Evolutionary conservation across 1,140 invertebrate species (phyloP), one percentile per base, ranked within the genome.

Genomic region (Grapholita molesta): DNA sequence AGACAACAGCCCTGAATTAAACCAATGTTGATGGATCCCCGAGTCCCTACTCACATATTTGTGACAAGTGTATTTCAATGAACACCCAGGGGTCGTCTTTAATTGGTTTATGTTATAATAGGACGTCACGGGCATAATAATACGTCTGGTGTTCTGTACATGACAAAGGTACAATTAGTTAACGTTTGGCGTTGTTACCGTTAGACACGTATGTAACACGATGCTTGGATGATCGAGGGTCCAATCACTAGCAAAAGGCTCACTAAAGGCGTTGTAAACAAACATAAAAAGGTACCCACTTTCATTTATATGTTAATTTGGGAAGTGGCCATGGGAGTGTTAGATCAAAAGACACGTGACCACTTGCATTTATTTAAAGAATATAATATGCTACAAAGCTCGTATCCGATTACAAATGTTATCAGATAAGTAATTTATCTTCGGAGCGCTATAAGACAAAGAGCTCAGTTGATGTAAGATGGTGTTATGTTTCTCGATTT

Each of bases 61-160:
- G 55, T 61, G 55, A 61, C 55, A 61, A 61, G 55, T 61, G 55
- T 61, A 61, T 61, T 61, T 61, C 55, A 61, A 61, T 61, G 55
- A 28, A 61, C 24, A 32, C 30, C 55, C 28, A 61, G 28, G 55
- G 55, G 55, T 61, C 55, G 55, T 15, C 55, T 61, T 30, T 28
- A 61, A 61, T 61, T 61, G 55, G 55, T 61, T 30, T n/a, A 15
- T 32, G 55, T 28, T 25, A 28, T 61, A 61, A 61, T 61, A 32
- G 55, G 55, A 61, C 55, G 55, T 61, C 55, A 61, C 24, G 25
- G 55, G 55, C 23, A 61, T 61, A 61, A 61, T 61, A 61, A 61
- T 61, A 61, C 25, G 24, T 61, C 24, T 28, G 24, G 53, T n/a
- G 24, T 28, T 61, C 24, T 61, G 55, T 28, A 15, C 25, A 28